phyloP scores from a whole-genome alignment of 2,797 vertebrate genomes.

The Oceanodroma leucorhoa region DNA sequence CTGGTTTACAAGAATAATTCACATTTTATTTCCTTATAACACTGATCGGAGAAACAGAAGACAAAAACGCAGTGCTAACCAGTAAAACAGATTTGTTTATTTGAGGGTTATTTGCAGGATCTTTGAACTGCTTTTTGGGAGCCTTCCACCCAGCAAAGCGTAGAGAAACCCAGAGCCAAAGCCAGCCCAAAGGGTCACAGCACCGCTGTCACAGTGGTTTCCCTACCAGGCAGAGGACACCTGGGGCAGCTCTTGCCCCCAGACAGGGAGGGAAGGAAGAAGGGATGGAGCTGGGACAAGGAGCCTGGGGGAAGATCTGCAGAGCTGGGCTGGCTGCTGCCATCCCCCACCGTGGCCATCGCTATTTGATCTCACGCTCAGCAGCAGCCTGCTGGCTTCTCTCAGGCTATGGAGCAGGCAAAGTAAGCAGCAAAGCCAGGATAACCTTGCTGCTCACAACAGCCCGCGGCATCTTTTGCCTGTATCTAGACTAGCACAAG shows the following conservation, averaged over 20 bases:
- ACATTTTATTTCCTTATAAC: background rate
- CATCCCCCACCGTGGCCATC: background rate
- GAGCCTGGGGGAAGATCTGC: background rate
- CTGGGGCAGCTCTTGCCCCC: background rate
- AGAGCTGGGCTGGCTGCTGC: background rate
- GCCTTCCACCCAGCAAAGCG: background rate
- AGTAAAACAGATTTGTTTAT: background rate
- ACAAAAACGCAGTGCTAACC: background rate
- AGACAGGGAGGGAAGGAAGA: background rate
- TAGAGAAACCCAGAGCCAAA: background rate
- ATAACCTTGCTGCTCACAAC: conserved; percentile 20
- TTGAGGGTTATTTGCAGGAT: background rate
- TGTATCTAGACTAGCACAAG: background rate
- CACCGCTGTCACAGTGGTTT: background rate
- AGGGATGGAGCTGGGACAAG: background rate
- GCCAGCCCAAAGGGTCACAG: background rate
- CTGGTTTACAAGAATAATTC: background rate
- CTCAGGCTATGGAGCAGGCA: background rate
- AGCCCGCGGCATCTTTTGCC: background rate
- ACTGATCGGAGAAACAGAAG: background rate
- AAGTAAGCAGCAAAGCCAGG: conserved; percentile 9
- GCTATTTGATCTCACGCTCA: background rate
- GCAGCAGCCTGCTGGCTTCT: conserved; percentile 36
- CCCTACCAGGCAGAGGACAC: background rate
- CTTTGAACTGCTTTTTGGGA: background rate